Percentiles rank a stretch among this genome's conserved stretches.
phyloP scores from a whole-genome alignment of 2,797 vertebrate genomes.

The Lutra lutra region DNA sequence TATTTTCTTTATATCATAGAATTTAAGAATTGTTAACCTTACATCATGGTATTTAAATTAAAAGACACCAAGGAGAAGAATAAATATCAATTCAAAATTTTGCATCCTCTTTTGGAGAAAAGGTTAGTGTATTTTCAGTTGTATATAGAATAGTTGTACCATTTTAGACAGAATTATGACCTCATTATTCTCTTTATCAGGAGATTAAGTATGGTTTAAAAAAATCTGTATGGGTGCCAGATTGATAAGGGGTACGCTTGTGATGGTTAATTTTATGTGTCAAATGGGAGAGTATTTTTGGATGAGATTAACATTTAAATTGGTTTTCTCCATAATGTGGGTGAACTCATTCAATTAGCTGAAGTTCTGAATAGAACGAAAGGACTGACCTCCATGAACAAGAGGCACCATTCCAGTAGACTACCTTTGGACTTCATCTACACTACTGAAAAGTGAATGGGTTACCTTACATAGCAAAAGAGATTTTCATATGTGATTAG shows the following conservation, averaged over 20 bases:
- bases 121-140: background rate
- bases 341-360: background rate
- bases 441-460: background rate
- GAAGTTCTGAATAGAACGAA: background rate
- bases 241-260: background rate
- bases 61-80: background rate
- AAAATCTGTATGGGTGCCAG: background rate
- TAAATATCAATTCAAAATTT: background rate
- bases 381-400: background rate
- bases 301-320: background rate
- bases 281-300: background rate
- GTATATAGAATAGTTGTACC: background rate
- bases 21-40: background rate
- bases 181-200: background rate
- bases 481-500: background rate
- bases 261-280: background rate
- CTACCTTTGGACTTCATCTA: background rate
- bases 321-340: background rate
- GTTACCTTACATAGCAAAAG: background rate
- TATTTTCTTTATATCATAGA: background rate
- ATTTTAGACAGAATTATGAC: background rate
- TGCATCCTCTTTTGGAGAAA: background rate
- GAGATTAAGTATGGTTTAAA: background rate
- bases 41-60: background rate
- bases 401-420: background rate